Evolutionary conservation across 2,113 vertebrate genomes (phyloP).

Genomic region (Ciconia boyciana): DNA sequence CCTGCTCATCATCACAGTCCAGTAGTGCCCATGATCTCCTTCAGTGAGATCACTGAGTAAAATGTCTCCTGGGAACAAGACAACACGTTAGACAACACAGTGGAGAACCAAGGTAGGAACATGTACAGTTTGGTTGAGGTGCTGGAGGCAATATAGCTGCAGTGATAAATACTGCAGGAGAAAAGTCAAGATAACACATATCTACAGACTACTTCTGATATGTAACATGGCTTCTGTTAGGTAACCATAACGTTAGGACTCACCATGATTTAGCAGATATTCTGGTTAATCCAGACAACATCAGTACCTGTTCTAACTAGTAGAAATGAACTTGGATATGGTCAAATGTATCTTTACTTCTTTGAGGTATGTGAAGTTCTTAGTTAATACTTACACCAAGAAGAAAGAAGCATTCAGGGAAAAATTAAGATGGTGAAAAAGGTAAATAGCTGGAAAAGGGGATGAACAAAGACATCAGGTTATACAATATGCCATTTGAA

Average conservation of each 20-base stretch:
- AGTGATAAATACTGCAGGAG: background rate
- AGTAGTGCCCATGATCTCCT: background rate
- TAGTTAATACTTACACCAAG: background rate
- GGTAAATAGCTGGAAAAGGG: background rate
- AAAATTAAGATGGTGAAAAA: background rate
- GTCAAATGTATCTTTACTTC: background rate
- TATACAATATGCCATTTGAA: background rate
- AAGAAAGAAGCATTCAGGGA: background rate
- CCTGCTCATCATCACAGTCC: background rate
- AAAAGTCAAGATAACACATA: background rate
- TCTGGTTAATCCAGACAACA: background rate
- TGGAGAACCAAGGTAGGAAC: background rate
- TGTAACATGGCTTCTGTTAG: background rate
- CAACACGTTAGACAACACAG: background rate
- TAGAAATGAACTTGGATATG: background rate
- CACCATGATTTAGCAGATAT: background rate
- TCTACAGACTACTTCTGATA: background rate
- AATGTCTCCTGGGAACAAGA: background rate
- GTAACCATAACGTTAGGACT: background rate
- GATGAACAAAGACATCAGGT: background rate
- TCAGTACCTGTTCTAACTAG: background rate
- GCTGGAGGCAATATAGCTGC: background rate
- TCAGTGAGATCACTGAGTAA: background rate
- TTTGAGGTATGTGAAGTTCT: background rate
- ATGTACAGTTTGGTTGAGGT: background rate